Evolutionary conservation across 1,140 invertebrate genomes (phyloP).

Genomic region (Drosophila auraria): DNA sequence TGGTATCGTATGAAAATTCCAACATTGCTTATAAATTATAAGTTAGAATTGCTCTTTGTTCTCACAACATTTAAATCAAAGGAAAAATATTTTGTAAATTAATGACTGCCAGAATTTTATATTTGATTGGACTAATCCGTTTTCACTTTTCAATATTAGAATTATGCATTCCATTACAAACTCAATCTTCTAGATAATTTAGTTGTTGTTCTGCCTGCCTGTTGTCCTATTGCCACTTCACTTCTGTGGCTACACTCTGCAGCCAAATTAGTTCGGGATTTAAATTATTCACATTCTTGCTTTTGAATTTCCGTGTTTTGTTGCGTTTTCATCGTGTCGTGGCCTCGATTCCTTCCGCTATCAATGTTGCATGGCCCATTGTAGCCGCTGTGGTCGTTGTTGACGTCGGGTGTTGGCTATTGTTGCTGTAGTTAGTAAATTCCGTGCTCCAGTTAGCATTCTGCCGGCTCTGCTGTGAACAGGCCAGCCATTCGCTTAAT

Average conservation of each 20-base stretch:
- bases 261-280: slow-evolving; percentile 31
- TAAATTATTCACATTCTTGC: slow-evolving; percentile 68
- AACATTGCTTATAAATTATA: no score
- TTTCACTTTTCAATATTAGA: slow-evolving; percentile 51
- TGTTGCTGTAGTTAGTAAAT: slow-evolving; percentile 32
- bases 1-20: no score
- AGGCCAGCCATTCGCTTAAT: slow-evolving; percentile 60
- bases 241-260: background rate
- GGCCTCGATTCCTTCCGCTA: slow-evolving; percentile 58
- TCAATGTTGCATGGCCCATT: slow-evolving; percentile 69
- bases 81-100: background rate
- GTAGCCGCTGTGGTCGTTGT: slow-evolving; percentile 18
- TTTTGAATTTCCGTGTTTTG: slow-evolving; percentile 27
- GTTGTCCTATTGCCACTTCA: background rate
- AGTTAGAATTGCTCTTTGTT: background rate
- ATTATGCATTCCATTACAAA: background rate
- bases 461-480: slow-evolving; percentile 31
- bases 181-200: background rate
- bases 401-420: slow-evolving; percentile 25
- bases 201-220: slow-evolving; percentile 4
- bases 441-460: slow-evolving; percentile 75
- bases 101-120: background rate
- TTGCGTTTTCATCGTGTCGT: slow-evolving; percentile 39
- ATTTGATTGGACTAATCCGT: background rate
- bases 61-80: background rate